Evolutionary conservation across 2,888 invertebrate species (phyloP), one percentile per base, ranked within the genome.

Genomic region (Metalampra italica): DNA sequence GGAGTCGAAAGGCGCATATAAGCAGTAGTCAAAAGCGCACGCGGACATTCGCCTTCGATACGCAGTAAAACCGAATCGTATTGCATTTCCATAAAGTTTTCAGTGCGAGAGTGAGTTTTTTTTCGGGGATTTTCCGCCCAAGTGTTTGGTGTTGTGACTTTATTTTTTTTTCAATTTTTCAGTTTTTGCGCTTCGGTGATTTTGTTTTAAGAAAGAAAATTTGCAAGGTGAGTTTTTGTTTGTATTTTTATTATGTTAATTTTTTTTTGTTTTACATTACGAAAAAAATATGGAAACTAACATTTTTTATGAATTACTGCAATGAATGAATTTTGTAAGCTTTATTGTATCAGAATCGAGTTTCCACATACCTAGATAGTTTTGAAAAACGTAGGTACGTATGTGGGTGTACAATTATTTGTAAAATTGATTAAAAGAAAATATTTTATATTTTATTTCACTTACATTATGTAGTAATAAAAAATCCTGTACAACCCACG

Each of bases 11-110:
- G 71, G 69, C 70, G 69, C 71, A 77, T 82, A 80, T 63, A 82
- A 79, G 75, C 77, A n/a, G 75, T 73, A 74, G 64, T 61, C 65
- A 75, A 71, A 60, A 64, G 64, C 68, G 67, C 78, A 68, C 76
- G 76, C 76, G 75, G 67, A 67, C 81, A 80, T 69, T 81, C 75
- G 63, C 67, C 57, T 59, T 52, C 55, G 56, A 54, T 50, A 46
- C 55, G 53, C 55, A 50, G 59, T 51, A 49, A 54, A 50, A 49
- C 45, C 51, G 36, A 56, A 59, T 56, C 60, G 64, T 59, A 62
- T 65, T 60, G 59, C 50, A 49, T 50, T 53, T 56, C 53, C 41
- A 29, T 46, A 50, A 51, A 45, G 30, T 46, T 46, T 41, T 37
- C 14, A 11, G 48, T 34, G 51, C 51, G 57, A 56, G 47, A 47